A percentile compares a stretch with the other conserved stretches of the same genome.
Conservation (phyloP, 2,113 vertebrate species). For the Archilochus colubris region DNA sequence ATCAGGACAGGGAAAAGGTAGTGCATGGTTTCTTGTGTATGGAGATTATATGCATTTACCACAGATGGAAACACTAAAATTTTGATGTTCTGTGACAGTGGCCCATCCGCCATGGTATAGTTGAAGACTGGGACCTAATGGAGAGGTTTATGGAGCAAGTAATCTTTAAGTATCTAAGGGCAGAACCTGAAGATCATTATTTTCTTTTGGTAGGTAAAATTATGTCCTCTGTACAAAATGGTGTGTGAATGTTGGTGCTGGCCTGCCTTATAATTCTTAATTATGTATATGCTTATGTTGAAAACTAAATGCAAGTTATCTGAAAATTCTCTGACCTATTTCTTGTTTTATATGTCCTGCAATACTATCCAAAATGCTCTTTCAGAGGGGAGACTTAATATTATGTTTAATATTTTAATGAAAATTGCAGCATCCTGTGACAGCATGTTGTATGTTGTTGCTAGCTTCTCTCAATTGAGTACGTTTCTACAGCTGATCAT, state of each 20-base stretch:
- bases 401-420: neutral
- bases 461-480: neutral
- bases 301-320: neutral
- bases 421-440: neutral
- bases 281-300: neutral
- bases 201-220: constrained; percentile 91
- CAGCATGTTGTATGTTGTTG: neutral
- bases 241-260: neutral
- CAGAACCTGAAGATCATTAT: constrained; percentile 98
- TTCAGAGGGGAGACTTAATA: neutral
- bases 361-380: neutral
- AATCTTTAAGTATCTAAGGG: constrained; percentile 98
- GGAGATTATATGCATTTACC: neutral
- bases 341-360: neutral
- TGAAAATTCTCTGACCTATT: neutral
- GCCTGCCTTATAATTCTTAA: neutral
- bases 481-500: neutral
- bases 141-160: constrained; percentile 99
- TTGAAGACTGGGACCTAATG: constrained; percentile 99
- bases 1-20: rapidly evolving
- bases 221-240: neutral
- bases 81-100: constrained; percentile 78
- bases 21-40: neutral
- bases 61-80: neutral
- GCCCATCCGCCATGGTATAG: constrained; percentile 98